phyloP scores from a whole-genome alignment of 2,888 invertebrate species.

The Calliphora vomitoria region DNA sequence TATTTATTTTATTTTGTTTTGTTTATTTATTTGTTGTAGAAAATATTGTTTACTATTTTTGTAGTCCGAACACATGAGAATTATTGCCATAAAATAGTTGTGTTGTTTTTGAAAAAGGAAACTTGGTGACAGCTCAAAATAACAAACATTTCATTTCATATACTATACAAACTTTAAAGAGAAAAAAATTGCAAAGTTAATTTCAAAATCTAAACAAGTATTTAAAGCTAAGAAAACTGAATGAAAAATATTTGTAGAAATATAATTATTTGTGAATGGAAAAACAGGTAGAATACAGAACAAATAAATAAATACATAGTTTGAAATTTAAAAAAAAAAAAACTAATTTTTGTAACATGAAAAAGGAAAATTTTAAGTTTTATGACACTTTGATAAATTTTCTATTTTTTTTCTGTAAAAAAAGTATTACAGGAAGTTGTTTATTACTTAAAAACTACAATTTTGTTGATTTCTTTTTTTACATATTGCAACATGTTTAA shows the following conservation, averaged over 20 bases:
- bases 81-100: neutral
- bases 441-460: constrained; percentile 44
- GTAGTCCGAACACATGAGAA: constrained; percentile 38
- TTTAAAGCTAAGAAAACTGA: constrained; percentile 4
- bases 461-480: constrained; percentile 22
- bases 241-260: constrained; percentile 22
- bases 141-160: constrained; percentile 52
- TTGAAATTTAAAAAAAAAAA: no score
- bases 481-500: constrained; percentile 47
- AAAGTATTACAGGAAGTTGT: constrained; percentile 64
- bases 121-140: constrained; percentile 60
- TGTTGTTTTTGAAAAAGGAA: constrained; percentile 55
- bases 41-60: constrained; percentile 51
- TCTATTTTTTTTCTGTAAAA: neutral
- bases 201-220: constrained; percentile 31
- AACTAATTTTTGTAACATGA: no score
- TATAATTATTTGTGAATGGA: constrained; percentile 34
- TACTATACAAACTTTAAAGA: neutral
- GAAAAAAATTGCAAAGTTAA: constrained; percentile 15
- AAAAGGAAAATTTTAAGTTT: no score
- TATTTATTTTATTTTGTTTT: neutral
- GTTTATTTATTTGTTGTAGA: constrained; percentile 12
- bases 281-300: constrained; percentile 36
- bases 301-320: no score
- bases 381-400: constrained; percentile 54